Evolutionary conservation across 2,888 invertebrate species (phyloP).

Genomic region (Diarsia dahlii): DNA sequence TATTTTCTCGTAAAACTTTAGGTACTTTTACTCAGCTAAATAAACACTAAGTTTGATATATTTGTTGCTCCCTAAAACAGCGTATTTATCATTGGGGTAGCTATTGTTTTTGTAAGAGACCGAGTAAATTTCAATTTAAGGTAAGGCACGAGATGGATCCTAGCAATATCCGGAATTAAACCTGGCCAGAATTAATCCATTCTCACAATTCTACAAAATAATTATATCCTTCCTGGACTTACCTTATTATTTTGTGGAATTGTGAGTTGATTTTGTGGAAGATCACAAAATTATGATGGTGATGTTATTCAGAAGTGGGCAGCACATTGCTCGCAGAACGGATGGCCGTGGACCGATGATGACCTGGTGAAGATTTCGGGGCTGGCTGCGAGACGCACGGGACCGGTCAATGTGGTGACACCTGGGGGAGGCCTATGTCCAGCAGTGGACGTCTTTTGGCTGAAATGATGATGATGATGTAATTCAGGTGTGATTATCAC

Average conservation of each 20-base stretch:
- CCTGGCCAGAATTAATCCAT: background rate
- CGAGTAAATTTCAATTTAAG: conserved; percentile 10
- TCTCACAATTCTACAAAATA: background rate
- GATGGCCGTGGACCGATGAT: too few relatives aligned
- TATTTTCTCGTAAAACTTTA: conserved; percentile 11
- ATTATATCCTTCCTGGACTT: background rate
- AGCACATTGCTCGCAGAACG: too few relatives aligned
- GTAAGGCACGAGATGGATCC: background rate
- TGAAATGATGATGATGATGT: background rate
- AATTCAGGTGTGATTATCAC: background rate
- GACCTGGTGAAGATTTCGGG: too few relatives aligned
- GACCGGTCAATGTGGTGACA: too few relatives aligned
- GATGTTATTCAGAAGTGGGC: background rate
- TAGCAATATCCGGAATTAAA: conserved; percentile 6
- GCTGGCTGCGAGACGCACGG: too few relatives aligned
- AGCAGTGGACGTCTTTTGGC: too few relatives aligned
- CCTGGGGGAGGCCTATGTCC: too few relatives aligned
- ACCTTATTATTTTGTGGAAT: background rate
- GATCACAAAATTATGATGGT: background rate
- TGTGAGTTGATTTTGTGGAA: background rate
- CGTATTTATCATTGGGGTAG: background rate
- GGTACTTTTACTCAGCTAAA: background rate
- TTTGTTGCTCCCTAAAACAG: conserved; percentile 18
- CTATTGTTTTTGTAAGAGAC: conserved; percentile 16
- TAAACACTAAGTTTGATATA: conserved; percentile 4